phyloP scores from a whole-genome alignment of 2,113 vertebrate species.

The Hylia prasina region DNA sequence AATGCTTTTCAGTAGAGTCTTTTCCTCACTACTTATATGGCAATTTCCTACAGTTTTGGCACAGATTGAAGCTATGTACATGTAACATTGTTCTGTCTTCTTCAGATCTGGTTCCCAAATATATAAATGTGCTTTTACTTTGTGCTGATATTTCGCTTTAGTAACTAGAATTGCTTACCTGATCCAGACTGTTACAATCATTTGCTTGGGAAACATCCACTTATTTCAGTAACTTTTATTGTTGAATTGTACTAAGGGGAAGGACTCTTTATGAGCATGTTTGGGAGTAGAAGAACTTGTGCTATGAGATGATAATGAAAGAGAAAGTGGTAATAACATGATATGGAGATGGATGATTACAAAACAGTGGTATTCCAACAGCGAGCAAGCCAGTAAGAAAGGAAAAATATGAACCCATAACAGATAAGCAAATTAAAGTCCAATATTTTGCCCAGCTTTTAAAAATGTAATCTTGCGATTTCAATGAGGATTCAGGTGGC shows the following conservation, averaged over 20 bases:
- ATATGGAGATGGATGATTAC: not conserved
- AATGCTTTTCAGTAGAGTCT: not conserved
- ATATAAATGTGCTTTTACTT: not conserved
- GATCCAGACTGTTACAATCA: not conserved
- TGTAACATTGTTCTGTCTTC: not conserved
- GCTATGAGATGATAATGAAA: not conserved
- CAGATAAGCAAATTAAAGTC: not conserved
- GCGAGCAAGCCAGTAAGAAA: not conserved
- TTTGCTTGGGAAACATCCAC: not conserved
- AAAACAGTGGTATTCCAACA: not conserved
- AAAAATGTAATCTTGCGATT: not conserved
- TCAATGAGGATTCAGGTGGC: too few species aligned
- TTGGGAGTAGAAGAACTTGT: not conserved
- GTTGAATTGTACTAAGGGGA: not conserved
- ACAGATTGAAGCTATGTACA: not conserved
- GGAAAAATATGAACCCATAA: not conserved
- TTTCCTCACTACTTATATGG: not conserved
- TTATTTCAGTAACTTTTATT: not conserved
- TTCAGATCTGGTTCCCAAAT: not conserved
- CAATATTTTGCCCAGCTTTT: not conserved
- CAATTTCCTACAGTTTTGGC: not conserved
- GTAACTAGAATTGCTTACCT: not conserved
- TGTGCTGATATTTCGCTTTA: not conserved
- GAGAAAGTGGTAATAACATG: not conserved
- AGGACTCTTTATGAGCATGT: not conserved